Percentiles rank a stretch among this genome's conserved stretches.
Conservation (phyloP, 37 sponge, comb jelly and placozoan species). For the Bolinopsis microptera region DNA sequence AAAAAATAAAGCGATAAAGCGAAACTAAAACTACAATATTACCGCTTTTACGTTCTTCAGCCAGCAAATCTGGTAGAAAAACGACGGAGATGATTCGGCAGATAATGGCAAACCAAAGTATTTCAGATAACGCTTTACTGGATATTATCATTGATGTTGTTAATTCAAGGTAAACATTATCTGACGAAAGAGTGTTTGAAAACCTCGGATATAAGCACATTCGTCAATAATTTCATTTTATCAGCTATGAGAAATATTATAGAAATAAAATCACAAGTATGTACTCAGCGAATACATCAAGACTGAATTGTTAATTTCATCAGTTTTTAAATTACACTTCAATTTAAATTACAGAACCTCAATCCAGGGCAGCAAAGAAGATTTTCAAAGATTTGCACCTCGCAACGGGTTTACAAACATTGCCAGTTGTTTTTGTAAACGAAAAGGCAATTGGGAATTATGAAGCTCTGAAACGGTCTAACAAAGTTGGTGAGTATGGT, state of each 20-base stretch:
- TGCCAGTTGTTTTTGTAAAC: neutral
- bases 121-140: slow-evolving; percentile 3
- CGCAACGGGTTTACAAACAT: neutral
- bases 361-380: neutral
- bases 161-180: neutral
- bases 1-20: too few species aligned
- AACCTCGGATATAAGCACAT: too few species aligned
- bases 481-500: neutral
- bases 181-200: too few species aligned
- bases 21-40: too few species aligned
- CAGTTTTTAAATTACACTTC: too few species aligned
- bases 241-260: too few species aligned
- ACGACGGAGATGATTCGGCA: neutral
- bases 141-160: neutral
- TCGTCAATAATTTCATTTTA: too few species aligned
- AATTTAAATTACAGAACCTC: too few species aligned
- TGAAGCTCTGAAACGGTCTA: neutral
- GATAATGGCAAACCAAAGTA: neutral
- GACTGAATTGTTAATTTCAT: too few species aligned
- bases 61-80: neutral
- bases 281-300: too few species aligned
- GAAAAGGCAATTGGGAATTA: slow-evolving; percentile 35
- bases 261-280: too few species aligned
- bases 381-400: neutral
- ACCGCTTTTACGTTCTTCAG: too few species aligned